A percentile compares a stretch with the other conserved stretches of the same genome.
phyloP scores from a whole-genome alignment of 2,113 vertebrate genomes.

The Amblyopsis rosae region DNA sequence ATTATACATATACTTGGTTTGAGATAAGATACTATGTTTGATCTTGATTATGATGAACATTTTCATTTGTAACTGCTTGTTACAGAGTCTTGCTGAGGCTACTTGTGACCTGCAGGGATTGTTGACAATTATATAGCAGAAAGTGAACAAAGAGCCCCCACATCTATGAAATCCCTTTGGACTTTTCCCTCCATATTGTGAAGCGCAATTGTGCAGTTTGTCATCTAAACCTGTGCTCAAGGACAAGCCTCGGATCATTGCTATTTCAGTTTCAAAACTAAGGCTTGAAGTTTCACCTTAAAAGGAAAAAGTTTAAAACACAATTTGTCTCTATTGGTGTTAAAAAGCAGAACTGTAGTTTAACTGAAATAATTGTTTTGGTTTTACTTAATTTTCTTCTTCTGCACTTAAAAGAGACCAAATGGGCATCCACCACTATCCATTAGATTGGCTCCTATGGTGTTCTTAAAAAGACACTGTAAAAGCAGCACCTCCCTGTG shows the following conservation, averaged over 20 bases:
- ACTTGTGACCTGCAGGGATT: no score
- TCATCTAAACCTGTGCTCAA: neutral
- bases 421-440: neutral
- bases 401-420: neutral
- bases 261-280: no score
- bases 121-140: no score
- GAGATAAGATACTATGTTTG: neutral
- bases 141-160: no score
- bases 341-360: no score
- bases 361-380: no score
- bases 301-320: no score
- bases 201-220: neutral
- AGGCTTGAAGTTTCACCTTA: no score
- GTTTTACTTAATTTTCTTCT: no score
- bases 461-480: constrained; percentile 28
- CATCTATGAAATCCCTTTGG: no score
- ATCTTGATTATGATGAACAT: neutral
- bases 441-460: constrained; percentile 8
- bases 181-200: neutral
- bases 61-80: neutral
- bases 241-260: neutral
- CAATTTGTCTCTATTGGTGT: no score
- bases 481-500: constrained; percentile 25
- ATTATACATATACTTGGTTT: neutral
- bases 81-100: no score